Percentiles rank a stretch among this genome's conserved stretches.
phyloP scores from a whole-genome alignment of 1,140 invertebrate genomes.

The Hirudo medicinalis region DNA sequence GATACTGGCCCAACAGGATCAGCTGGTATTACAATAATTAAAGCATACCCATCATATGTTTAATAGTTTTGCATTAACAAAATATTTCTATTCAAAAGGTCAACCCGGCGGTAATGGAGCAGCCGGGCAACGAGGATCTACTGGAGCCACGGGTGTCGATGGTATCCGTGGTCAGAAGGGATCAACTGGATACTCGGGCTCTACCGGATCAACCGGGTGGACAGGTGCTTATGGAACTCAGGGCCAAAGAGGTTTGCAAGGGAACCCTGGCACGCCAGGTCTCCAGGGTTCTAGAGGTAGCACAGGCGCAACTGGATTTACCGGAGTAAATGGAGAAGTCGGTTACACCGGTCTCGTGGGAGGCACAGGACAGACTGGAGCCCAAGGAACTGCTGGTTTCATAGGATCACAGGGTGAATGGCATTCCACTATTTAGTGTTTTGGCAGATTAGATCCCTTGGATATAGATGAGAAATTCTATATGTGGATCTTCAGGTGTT shows the following conservation, averaged over 20 bases:
- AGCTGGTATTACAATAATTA: slow-evolving; percentile 3
- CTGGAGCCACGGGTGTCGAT: background rate
- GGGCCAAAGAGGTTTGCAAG: background rate
- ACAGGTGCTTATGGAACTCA: background rate
- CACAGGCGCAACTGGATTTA: slow-evolving; percentile 14
- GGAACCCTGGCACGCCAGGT: slow-evolving; percentile 6
- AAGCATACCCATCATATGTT: background rate
- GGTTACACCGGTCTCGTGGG: slow-evolving; percentile 13
- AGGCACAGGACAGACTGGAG: background rate
- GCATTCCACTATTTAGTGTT: too few relatives aligned
- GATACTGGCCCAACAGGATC: slow-evolving; percentile 4
- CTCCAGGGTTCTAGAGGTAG: background rate
- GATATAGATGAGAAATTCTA: too few relatives aligned
- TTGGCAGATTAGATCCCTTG: too few relatives aligned
- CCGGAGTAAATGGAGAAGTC: slow-evolving; percentile 12
- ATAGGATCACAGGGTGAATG: background rate
- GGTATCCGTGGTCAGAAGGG: background rate
- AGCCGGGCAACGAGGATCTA: background rate
- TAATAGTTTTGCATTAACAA: background rate
- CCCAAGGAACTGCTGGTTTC: slow-evolving; percentile 1
- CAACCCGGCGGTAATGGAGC: slow-evolving; percentile 4
- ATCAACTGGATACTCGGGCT: background rate
- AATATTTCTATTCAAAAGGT: background rate
- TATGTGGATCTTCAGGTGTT: too few relatives aligned
- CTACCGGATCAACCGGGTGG: background rate